Base-by-base conservation (phyloP, 1,140 invertebrate genomes). In the Caenorhabditis elegans region DNA sequence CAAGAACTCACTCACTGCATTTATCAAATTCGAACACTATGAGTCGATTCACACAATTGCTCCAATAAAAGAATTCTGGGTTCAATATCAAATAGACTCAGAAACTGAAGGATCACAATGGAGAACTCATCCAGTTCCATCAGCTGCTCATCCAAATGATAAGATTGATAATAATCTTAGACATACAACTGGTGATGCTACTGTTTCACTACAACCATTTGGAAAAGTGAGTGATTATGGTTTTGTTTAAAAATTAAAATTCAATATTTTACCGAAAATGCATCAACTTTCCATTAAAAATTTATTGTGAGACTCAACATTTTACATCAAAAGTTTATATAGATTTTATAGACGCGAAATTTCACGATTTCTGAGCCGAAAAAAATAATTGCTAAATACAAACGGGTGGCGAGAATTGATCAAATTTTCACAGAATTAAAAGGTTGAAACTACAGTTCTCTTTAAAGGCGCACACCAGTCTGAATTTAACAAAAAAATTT, bases 1-100 rank as follows among this genome's bases (percentile, higher is more conserved):
- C 1, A 95, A 95, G 89, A 90, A 92, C 79, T 92, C 92, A 11
- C 92, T 92, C 47, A 93, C 94, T 80, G 95, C 95, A 0, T 92
- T 92, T 1, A 92, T 96, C 15, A 92, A 92, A 82, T 98, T 96
- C 95, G 92, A 92, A 86, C 93, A 96, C 13, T 94, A 94, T 92
- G 94, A 96, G 84, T 95, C 97, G 89, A 97, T 97, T 90, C 70
- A 80, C 24, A 80, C 84, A 13, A 80, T 83, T 34, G 82, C 79
- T 31, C 88, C 88, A 24, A 87, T 89, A n/a, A 85, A 85, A 46
- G 88, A 89, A 78, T 89, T 89, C 82, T 89, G 88, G 87, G 78
- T 90, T 77, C 85, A 89, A 22, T 89, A 89, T 48, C 85, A 86
- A 49, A 82, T 85, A 19, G 88, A 89, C 65, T 87, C 85, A 47